Base-by-base conservation (phyloP, 2,797 vertebrate genomes). In the Ctenopoma kingsleyae region DNA sequence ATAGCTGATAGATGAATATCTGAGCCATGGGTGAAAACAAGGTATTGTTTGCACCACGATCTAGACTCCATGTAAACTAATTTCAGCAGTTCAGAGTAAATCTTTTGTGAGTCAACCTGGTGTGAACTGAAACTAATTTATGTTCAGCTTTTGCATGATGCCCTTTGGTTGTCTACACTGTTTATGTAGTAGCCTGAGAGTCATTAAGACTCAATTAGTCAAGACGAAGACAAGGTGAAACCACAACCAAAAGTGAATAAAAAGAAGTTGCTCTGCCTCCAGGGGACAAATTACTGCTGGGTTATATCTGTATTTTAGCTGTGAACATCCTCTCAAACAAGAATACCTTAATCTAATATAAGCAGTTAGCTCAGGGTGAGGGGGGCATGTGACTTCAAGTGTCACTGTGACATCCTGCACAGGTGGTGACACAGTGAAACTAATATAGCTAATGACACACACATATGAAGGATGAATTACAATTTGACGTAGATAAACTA, bases 101-200 rank as follows among this genome's bases (percentile, higher is more conserved):
- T 71, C 47, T 1, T 40, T 41, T 48, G 17, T 32, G 40, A 65
- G 40, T 48, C 56, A n/a, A 20, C 25, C 9, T 5, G 13, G 3
- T 40, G 2, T 43, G n/a, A 74, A 58, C 17, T 32, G 35, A 58
- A 27, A 43, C 62, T 46, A 6, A 67, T 54, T 66, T 32, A 40
- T 58, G 50, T 47, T 54, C 11, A 15, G 13, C 38, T 48, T 57
- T 81, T 71, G 71, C 63, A 73, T 75, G 55, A 67, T 25, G 41
- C 55, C 40, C 50, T 6, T 53, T 3, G 9, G 46, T 17, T n/a
- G 44, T 59, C 30, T 54, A n/a, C 40, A 48, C 47, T 22, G 38
- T 77, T 81, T 64, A 48, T 30, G 27, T 30, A 67, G 23, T 6
- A 58, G 38, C 51, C 65, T 43, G 55, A 15, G 76, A 61, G 32